Percentiles rank a stretch among this genome's conserved stretches.
phyloP scores from a whole-genome alignment of 53 echinoderm and acorn worm genomes.

The Echinarachnius parma region DNA sequence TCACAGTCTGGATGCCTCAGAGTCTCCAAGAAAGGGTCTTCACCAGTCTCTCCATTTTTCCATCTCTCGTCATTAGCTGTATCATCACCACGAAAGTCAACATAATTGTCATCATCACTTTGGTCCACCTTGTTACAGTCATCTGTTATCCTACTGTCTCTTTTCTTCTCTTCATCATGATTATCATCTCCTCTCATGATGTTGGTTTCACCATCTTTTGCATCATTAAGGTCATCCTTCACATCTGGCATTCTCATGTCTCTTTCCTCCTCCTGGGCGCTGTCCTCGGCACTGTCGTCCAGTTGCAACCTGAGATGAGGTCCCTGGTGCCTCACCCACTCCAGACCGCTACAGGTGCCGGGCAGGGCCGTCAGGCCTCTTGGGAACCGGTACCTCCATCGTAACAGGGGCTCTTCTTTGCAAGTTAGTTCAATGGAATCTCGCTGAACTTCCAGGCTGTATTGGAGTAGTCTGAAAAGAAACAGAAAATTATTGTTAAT shows the following conservation, averaged over 20 bases:
- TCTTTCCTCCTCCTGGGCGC: not conserved
- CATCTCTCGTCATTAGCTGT: too few species aligned
- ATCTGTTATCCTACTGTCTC: too few species aligned
- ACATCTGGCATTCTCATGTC: too few species aligned
- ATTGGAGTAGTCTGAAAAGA: not conserved
- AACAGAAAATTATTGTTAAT: too few species aligned
- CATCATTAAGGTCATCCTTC: slow-evolving; percentile 13
- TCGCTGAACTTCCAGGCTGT: slow-evolving; percentile 8
- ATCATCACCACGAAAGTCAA: too few species aligned
- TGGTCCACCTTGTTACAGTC: too few species aligned
- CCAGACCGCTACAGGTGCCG: slow-evolving; percentile 5
- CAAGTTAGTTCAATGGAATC: not conserved
- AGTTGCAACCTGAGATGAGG: slow-evolving; percentile 71
- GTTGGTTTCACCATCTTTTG: too few species aligned
- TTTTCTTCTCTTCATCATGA: too few species aligned
- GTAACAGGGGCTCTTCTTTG: not conserved
- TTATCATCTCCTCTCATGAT: too few species aligned
- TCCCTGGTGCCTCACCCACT: slow-evolving; percentile 57
- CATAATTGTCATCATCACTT: too few species aligned
- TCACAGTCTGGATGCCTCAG: slow-evolving; percentile 9
- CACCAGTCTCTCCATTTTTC: slow-evolving; percentile 43
- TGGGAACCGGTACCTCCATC: slow-evolving; percentile 25
- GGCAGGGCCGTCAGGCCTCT: slow-evolving; percentile 13
- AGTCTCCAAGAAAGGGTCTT: slow-evolving; percentile 20
- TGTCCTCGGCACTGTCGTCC: not conserved